Conservation (phyloP, 2,113 vertebrate species). For the Chamaea fasciata region DNA sequence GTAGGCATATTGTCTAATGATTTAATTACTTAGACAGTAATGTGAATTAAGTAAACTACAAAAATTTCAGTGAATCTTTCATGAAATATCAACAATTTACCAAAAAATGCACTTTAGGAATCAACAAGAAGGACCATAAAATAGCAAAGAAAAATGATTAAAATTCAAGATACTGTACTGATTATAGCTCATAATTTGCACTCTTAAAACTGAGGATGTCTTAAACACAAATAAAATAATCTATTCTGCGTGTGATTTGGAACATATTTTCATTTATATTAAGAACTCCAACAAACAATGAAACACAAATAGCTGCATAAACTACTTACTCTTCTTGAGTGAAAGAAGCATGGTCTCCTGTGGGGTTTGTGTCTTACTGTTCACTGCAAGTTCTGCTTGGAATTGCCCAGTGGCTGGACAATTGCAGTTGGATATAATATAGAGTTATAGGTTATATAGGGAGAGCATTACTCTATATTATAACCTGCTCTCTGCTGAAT, state of each 20-base stretch:
- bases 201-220: neutral
- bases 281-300: neutral
- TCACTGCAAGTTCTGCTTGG: neutral
- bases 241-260: neutral
- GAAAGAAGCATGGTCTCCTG: neutral
- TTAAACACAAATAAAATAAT: neutral
- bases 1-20: neutral
- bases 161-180: neutral
- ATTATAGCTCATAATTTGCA: neutral
- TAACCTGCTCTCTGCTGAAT: neutral
- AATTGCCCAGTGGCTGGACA: neutral
- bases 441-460: too few relatives aligned
- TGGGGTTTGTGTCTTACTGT: neutral
- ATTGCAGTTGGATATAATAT: neutral
- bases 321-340: neutral
- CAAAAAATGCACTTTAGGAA: neutral
- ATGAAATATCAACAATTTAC: neutral
- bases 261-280: neutral
- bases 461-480: too few relatives aligned
- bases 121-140: neutral
- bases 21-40: neutral
- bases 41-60: neutral
- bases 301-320: neutral
- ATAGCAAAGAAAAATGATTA: neutral
- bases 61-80: neutral